These are phyloP conservation scores for Euplexia lucipara DNA, from an alignment of 2,888 invertebrate species.

Conservation along the genomic window DNA sequence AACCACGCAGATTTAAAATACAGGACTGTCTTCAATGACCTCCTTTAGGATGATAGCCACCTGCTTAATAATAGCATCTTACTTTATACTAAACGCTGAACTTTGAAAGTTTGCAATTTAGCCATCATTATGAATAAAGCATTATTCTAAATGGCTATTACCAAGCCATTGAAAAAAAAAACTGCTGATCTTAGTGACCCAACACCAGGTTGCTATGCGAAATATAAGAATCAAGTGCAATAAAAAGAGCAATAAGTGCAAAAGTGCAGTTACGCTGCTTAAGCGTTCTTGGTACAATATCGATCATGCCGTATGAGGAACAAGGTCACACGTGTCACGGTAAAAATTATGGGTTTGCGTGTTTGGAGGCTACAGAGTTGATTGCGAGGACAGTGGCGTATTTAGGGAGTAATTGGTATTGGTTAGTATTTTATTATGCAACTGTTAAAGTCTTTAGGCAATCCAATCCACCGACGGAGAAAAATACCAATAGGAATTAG, in stretches of 20 bases:
- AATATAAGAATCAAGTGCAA: constrained; percentile 40
- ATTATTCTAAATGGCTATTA: no score
- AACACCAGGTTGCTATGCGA: constrained; percentile 37
- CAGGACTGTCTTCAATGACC: background rate
- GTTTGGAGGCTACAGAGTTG: constrained; percentile 65
- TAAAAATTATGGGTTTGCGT: constrained; percentile 71
- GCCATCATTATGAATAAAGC: no score
- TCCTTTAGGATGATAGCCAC: background rate
- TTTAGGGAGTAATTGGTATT: constrained; percentile 42
- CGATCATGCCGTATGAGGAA: constrained; percentile 64
- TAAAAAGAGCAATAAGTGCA: constrained; percentile 36
- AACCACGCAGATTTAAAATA: no score
- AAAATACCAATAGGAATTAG: no score
- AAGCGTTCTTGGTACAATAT: constrained; percentile 57
- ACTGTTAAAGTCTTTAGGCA: background rate
- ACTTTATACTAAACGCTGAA: background rate
- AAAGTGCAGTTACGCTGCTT: constrained; percentile 41
- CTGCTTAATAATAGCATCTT: background rate
- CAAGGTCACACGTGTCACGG: constrained; percentile 86
- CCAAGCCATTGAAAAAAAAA: constrained; percentile 25
- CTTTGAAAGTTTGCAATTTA: no score
- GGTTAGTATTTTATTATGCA: background rate
- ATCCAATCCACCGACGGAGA: no score
- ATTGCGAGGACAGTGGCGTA: constrained; percentile 62
- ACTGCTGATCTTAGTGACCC: constrained; percentile 23